These are phyloP conservation scores for Lacerta viridis DNA, from an alignment of 2,797 vertebrate species.

Conservation along the genomic window DNA sequence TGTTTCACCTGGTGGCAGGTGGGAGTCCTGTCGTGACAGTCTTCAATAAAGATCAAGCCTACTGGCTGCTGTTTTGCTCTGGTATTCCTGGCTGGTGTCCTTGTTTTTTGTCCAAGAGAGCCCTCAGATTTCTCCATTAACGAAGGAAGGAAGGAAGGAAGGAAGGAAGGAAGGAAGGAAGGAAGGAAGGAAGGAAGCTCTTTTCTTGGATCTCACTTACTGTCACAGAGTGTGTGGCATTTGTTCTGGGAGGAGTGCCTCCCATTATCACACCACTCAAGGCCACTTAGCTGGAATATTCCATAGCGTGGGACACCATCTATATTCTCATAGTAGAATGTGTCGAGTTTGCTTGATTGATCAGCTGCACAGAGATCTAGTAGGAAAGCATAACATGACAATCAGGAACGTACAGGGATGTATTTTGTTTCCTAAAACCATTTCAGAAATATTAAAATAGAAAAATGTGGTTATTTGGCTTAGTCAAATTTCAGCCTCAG, in stretches of 20 bases:
- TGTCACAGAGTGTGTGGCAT: constrained; percentile 23
- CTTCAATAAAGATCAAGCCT: too few relatives aligned
- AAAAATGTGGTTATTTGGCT: neutral
- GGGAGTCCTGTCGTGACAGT: too few relatives aligned
- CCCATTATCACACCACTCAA: constrained; percentile 33
- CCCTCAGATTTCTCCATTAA: too few relatives aligned
- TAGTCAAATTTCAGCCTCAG: neutral
- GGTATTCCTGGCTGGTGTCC: too few relatives aligned
- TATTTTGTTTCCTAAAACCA: neutral
- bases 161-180: neutral
- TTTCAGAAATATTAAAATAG: neutral
- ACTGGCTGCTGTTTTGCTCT: too few relatives aligned
- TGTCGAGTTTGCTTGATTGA: constrained; percentile 18
- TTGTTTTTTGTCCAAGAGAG: too few relatives aligned
- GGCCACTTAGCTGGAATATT: constrained; percentile 31
- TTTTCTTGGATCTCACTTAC: constrained; percentile 6
- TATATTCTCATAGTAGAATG: constrained; percentile 23
- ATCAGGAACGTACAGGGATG: neutral
- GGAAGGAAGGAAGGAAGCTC: neutral
- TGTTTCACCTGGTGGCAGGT: too few relatives aligned
- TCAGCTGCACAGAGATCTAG: constrained; percentile 20
- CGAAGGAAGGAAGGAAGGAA: neutral
- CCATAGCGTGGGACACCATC: constrained; percentile 3
- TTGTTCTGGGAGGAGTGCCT: constrained; percentile 15
- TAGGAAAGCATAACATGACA: neutral